A percentile compares a stretch with the other conserved stretches of the same genome.
These are phyloP conservation scores for Ormyrus thymus DNA, from an alignment of 2,888 invertebrate species.

Conservation along the genomic window DNA sequence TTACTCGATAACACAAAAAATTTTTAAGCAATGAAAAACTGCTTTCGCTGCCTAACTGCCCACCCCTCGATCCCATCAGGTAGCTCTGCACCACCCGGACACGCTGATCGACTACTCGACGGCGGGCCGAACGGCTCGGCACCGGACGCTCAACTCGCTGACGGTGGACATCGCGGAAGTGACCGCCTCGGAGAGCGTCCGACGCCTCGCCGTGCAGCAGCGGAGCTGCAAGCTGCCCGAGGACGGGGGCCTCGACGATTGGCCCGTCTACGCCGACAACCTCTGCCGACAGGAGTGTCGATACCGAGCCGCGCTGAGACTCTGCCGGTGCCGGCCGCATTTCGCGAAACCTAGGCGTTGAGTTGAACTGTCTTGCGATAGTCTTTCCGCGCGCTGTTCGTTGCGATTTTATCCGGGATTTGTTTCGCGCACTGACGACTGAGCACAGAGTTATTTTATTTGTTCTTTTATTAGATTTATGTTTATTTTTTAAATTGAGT, in stretches of 20 bases:
- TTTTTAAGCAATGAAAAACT: no score
- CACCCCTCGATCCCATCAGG: background rate
- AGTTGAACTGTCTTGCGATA: background rate
- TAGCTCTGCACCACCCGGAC: slow-evolving; percentile 39
- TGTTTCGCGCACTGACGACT: no score
- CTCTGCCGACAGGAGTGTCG: slow-evolving; percentile 85
- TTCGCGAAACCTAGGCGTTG: slow-evolving; percentile 79
- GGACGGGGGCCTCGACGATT: slow-evolving; percentile 81
- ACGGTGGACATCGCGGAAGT: slow-evolving; percentile 43
- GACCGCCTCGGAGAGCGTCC: slow-evolving; percentile 47
- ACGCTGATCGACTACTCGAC: slow-evolving; percentile 49
- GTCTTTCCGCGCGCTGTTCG: no score
- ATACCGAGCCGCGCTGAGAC: slow-evolving; percentile 78
- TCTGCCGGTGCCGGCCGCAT: slow-evolving; percentile 85
- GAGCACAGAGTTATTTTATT: no score
- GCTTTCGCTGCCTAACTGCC: no score
- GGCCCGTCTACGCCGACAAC: slow-evolving; percentile 82
- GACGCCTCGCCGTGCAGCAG: slow-evolving; percentile 73
- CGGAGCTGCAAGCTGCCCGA: slow-evolving; percentile 82
- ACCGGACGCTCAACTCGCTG: slow-evolving; percentile 15
- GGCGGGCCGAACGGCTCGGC: background rate
- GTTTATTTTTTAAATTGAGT: no score
- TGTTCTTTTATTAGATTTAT: no score
- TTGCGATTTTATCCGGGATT: no score
- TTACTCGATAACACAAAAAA: no score